Percentiles rank a stretch among this genome's conserved stretches.
phyloP scores from a whole-genome alignment of 2,113 vertebrate species.

The Paradoxurus hermaphroditus region DNA sequence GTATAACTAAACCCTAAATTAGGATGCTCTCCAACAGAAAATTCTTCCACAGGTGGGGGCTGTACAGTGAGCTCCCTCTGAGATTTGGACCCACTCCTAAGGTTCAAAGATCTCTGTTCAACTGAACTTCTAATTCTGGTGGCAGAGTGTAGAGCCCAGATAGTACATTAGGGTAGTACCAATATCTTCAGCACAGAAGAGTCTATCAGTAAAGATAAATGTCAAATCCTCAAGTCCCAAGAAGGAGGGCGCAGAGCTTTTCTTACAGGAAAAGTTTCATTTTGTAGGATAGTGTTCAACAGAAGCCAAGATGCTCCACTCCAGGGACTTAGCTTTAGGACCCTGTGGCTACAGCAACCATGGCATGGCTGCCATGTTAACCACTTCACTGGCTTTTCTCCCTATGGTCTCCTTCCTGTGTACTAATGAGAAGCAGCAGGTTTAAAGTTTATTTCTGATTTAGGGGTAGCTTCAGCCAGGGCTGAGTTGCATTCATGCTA shows the following conservation, averaged over 20 bases:
- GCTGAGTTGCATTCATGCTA: neutral
- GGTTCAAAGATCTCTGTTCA: neutral
- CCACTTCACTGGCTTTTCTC: neutral
- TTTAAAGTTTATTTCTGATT: neutral
- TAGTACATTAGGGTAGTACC: neutral
- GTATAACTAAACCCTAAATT: neutral
- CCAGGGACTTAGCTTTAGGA: neutral
- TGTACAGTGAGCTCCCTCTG: neutral
- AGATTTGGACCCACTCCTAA: neutral
- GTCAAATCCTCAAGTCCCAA: neutral
- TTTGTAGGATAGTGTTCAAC: neutral
- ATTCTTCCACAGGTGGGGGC: neutral
- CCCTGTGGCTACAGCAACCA: neutral
- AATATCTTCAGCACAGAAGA: neutral
- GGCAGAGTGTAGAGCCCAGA: neutral
- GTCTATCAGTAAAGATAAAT: neutral
- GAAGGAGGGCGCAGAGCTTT: neutral
- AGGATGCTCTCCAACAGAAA: neutral
- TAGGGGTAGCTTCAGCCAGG: neutral
- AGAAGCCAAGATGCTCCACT: neutral
- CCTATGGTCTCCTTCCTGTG: neutral
- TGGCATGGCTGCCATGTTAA: neutral
- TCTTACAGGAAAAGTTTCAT: conserved; percentile 23
- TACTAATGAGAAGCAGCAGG: neutral
- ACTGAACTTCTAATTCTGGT: neutral